Base-by-base conservation (phyloP, 2,888 invertebrate species). In the Apamea crenata region DNA sequence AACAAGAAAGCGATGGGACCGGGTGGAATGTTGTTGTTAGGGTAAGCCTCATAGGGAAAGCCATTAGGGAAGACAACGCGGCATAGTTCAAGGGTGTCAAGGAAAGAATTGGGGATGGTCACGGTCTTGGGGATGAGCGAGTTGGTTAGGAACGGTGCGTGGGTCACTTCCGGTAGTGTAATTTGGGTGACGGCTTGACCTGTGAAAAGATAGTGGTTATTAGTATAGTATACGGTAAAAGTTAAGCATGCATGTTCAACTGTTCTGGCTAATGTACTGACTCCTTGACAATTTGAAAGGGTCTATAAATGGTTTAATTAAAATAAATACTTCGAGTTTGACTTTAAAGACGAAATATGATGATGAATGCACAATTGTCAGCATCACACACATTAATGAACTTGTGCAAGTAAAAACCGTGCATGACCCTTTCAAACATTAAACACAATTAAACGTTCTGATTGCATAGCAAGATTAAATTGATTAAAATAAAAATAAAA, bases 21-120 rank as follows among this genome's bases (percentile, higher is more conserved):
- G 1, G 53, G 8, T 2, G 88, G 88, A 0, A 87, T 25, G 1
- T 69, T 70, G 63, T 80, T 79, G 16, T 76, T 82, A 7, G 87
- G 87, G 25, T 29, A 87, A 40, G 76, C 88, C 68, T 87, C 86
- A 53, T 70, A 81, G 0, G 47, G 40, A 5, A 50, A 18, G 1
- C 88, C 88, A 59, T 77, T 80, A 1, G 88, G 87, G 61, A 70
- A 88, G 16, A 84, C 6, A 6, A 87, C 80, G 4, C 76, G 73
- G 67, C 87, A 87, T 36, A 6, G 1, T 14, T 68, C 73, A 0
- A 87, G 78, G 10, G 79, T 84, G 25, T 87, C 87, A 1, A 81
- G 18, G 65, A 78, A 84, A 18, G 76, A 88, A 47, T 86, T 87
- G 7, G 84, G 69, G 63, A 87, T 87, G 0, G 69, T 8, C 2